Evolutionary conservation across 2,888 invertebrate genomes (phyloP), one percentile per base, ranked within the genome.

Genomic region (Mesorhabditis spiculigera): DNA sequence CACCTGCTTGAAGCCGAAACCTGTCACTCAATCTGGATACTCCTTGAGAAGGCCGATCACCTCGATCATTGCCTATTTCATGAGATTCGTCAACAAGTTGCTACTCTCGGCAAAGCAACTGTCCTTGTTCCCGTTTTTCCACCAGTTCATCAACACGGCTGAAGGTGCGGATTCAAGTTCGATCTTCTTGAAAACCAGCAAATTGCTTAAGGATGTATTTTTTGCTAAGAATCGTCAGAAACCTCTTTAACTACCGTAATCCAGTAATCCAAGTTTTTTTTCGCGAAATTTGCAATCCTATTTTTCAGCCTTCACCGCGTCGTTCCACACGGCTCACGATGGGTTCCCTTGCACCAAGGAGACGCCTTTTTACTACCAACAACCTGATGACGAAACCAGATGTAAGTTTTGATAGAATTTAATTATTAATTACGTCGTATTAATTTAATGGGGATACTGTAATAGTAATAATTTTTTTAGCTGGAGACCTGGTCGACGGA

Each of bases 271-370:
- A 28, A 28, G n/a, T n/a, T 28, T 28, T 28, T n/a, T 28, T 28
- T 28, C 28, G 28, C 28, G 3, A 28, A 28, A 28, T 28, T 28
- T 28, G 28, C 28, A 28, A 28, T 28, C 28, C 28, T 28, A 28
- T 28, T 28, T 70, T 78, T 4, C 71, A 79, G 81, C 80, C 3
- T 81, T 79, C 69, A 81, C 81, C 4, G 74, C 80, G 4, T 79
- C 79, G 8, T 81, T 81, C 72, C 81, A 81, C 71, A 78, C 76
- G 43, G 75, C 75, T 64, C 71, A 68, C 50, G 78, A 81, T n/a
- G 77, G 76, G 28, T 79, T 76, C 66, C 80, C 83, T 41, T 85
- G 85, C 66, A 71, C 81, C 8, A 80, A 77, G 65, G 70, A 76
- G 41, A 78, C 81, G 13, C 66, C 72, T 42, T 85, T 83, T 71